Conservation (phyloP, 2,888 invertebrate species). For the Lithophane semibrunnea region DNA sequence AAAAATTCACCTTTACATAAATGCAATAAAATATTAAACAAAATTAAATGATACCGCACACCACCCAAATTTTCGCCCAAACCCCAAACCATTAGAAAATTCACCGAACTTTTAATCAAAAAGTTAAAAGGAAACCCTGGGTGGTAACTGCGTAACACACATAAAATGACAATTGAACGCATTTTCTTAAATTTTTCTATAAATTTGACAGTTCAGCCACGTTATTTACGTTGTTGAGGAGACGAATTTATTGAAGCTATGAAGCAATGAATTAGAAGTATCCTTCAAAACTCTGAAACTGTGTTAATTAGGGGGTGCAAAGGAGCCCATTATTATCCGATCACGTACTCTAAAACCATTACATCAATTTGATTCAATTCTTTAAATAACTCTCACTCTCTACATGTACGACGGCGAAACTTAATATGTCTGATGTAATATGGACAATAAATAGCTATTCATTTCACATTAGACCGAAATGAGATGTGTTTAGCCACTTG, state of each 20-base stretch:
- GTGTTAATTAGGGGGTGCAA: too few species aligned
- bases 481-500: conserved; percentile 46
- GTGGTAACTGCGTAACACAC: too few species aligned
- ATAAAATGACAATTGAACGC: too few species aligned
- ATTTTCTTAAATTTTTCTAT: too few species aligned
- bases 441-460: conserved; percentile 59
- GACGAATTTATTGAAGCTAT: too few species aligned
- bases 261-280: too few species aligned
- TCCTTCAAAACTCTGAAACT: too few species aligned
- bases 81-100: background rate
- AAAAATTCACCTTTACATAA: background rate
- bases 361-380: conserved; percentile 63
- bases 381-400: conserved; percentile 65
- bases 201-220: too few species aligned
- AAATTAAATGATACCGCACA: background rate
- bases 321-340: conserved; percentile 21
- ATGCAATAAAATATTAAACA: background rate
- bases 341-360: conserved; percentile 64
- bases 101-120: background rate
- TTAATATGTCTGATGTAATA: conserved; percentile 62
- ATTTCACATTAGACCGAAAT: conserved; percentile 56
- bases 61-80: background rate
- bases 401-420: conserved; percentile 63
- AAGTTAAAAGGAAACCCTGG: conserved; percentile 16
- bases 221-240: too few species aligned